A percentile compares a stretch with the other conserved stretches of the same genome.
Evolutionary conservation across 2,888 invertebrate species (phyloP).

Genomic region (Loripinus fragilis): DNA sequence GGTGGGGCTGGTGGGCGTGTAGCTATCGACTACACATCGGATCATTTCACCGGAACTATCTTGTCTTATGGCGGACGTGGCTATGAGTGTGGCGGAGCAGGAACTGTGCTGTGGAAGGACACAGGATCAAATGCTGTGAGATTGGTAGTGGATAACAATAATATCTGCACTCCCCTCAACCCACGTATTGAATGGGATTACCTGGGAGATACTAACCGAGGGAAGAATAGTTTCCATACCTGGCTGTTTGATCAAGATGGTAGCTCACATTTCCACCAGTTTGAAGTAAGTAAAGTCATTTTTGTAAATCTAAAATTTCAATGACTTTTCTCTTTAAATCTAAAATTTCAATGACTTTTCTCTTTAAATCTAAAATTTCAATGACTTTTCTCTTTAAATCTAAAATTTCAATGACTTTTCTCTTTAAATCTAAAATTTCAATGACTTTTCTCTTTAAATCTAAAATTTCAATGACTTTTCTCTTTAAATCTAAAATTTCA

Average conservation of each 20-base stretch:
- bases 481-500: too few species aligned
- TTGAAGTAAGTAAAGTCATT: constrained; percentile 46
- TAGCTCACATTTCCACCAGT: constrained; percentile 30
- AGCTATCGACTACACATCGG: constrained; percentile 60
- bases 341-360: too few species aligned
- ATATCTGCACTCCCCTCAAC: constrained; percentile 61
- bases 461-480: too few species aligned
- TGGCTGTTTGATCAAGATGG: constrained; percentile 67
- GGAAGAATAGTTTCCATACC: constrained; percentile 70
- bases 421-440: too few species aligned
- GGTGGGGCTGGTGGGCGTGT: constrained; percentile 76
- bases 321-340: too few species aligned
- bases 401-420: too few species aligned
- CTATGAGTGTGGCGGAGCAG: constrained; percentile 75
- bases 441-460: too few species aligned
- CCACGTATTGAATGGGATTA: constrained; percentile 61
- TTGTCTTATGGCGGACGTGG: constrained; percentile 65
- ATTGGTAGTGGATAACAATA: constrained; percentile 67
- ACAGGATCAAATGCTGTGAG: constrained; percentile 42
- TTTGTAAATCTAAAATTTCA: too few species aligned
- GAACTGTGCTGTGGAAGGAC: constrained; percentile 60
- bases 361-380: too few species aligned
- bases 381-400: too few species aligned
- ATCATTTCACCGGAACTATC: constrained; percentile 59
- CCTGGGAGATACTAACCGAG: constrained; percentile 63